These are phyloP conservation scores for Labeo catla DNA, from an alignment of 2,113 vertebrate genomes.

Conservation along the genomic window DNA sequence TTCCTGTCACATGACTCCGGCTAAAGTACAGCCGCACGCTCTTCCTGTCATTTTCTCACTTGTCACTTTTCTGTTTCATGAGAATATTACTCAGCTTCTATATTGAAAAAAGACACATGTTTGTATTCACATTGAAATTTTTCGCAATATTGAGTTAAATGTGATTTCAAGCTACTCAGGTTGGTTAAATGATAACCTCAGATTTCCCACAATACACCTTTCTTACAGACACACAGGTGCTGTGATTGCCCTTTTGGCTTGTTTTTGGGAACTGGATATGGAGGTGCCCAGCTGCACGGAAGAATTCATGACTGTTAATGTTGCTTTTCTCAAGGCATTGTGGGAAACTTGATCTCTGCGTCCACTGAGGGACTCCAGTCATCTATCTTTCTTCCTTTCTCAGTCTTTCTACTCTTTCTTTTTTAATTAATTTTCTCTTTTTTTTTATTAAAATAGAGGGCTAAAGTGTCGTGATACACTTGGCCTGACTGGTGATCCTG, in stretches of 20 bases:
- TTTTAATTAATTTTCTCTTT: slow-evolving; percentile 22
- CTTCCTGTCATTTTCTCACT: background rate
- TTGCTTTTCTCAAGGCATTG: slow-evolving; percentile 42
- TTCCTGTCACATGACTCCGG: slow-evolving; percentile 8
- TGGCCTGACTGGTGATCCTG: background rate
- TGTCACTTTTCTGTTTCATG: background rate
- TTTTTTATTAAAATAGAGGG: background rate
- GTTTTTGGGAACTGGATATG: slow-evolving; percentile 43
- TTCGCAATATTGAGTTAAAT: background rate
- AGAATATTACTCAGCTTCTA: background rate
- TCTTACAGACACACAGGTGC: slow-evolving; percentile 38
- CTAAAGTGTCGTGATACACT: background rate
- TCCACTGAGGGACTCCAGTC: slow-evolving; percentile 6
- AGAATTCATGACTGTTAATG: slow-evolving; percentile 38
- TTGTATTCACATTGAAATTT: background rate
- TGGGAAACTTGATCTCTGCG: slow-evolving; percentile 51
- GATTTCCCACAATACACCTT: background rate
- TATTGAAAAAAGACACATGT: background rate
- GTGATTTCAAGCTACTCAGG: background rate
- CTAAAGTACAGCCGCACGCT: background rate
- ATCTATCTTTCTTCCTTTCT: background rate
- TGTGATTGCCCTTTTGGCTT: slow-evolving; percentile 9
- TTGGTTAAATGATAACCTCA: background rate
- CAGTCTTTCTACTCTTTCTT: slow-evolving; percentile 29
- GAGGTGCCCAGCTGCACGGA: slow-evolving; percentile 44